These are phyloP conservation scores for Apodemus speciosus DNA, from an alignment of 2,113 vertebrate genomes.

Conservation along the genomic window DNA sequence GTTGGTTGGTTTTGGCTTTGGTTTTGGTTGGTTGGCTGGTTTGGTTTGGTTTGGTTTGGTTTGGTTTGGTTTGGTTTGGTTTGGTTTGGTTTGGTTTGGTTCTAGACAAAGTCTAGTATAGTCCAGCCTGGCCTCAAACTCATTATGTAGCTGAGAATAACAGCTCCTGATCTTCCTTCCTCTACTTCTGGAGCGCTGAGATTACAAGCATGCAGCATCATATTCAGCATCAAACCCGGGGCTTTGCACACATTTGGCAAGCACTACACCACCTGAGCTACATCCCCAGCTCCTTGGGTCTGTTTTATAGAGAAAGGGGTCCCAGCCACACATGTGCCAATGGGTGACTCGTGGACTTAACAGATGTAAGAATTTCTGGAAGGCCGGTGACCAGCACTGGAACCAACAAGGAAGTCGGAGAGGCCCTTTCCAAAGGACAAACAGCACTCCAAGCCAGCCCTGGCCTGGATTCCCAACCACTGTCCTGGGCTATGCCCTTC, in stretches of 20 bases:
- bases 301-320: background rate
- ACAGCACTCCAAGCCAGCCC: accelerated
- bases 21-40: too few species aligned
- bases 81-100: too few species aligned
- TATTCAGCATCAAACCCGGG: background rate
- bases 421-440: accelerated
- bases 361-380: background rate
- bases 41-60: too few species aligned
- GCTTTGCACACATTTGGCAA: background rate
- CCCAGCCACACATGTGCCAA: background rate
- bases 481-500: accelerated
- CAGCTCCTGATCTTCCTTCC: background rate
- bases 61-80: background rate
- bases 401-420: too few species aligned
- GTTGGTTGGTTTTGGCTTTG: too few species aligned
- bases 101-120: background rate
- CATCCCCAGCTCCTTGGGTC: background rate
- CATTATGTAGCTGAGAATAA: background rate
- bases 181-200: background rate
- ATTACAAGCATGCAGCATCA: background rate
- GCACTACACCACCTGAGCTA: background rate
- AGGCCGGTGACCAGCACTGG: background rate
- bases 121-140: background rate
- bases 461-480: background rate
- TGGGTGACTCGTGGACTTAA: background rate